phyloP scores from a whole-genome alignment of 2,888 invertebrate species.

The Pachydiplax longipennis region DNA sequence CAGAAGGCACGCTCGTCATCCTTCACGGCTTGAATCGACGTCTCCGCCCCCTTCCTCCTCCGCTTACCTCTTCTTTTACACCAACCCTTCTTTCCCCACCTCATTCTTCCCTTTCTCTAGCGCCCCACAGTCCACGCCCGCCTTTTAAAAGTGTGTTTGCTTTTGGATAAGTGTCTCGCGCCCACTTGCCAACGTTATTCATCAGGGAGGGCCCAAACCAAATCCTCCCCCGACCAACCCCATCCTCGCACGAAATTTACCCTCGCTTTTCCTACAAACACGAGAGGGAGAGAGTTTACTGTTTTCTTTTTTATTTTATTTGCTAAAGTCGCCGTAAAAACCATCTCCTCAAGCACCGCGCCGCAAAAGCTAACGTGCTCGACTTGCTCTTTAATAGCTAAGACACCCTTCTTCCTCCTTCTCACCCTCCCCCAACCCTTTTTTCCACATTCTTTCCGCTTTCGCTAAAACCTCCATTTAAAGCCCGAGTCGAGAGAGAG shows the following conservation, averaged over 20 bases:
- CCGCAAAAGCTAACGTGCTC: background rate
- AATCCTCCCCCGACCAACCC: background rate
- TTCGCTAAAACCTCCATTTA: background rate
- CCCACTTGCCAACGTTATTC: background rate
- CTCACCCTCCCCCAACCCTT: background rate
- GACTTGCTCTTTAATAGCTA: background rate
- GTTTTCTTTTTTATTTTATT: background rate
- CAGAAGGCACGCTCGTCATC: background rate
- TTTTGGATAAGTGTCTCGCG: background rate
- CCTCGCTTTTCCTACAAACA: background rate
- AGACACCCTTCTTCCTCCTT: background rate
- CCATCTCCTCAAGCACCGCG: background rate
- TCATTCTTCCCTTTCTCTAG: background rate
- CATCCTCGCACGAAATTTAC: background rate
- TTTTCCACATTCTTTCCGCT: background rate
- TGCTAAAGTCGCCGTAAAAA: background rate
- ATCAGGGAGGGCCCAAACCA: background rate
- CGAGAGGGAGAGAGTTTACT: background rate
- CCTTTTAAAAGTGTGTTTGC: background rate
- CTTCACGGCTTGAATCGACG: background rate
- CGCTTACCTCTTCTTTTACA: background rate
- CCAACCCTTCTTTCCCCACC: background rate
- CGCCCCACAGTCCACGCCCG: background rate
- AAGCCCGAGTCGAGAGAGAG: background rate
- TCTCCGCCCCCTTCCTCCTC: background rate